Conservation (phyloP, 2,888 invertebrate genomes). For the Trilocha varians region DNA sequence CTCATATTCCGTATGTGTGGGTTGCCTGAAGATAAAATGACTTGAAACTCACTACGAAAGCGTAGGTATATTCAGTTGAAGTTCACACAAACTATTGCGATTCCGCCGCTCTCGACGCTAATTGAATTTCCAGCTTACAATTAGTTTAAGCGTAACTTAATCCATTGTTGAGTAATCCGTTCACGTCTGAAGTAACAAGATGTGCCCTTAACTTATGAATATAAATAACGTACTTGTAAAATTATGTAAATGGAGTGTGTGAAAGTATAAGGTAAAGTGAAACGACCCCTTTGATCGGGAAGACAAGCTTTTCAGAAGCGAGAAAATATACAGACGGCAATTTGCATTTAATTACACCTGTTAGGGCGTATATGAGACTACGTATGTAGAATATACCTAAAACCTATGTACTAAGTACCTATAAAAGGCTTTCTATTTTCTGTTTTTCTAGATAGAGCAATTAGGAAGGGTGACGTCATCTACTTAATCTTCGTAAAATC, state of each 20-base stretch:
- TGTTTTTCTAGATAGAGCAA: too few species aligned
- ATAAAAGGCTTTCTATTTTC: too few species aligned
- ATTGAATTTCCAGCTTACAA: not conserved
- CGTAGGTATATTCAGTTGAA: not conserved
- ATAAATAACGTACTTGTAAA: conserved; percentile 8
- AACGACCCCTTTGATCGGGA: not conserved
- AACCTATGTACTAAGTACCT: too few species aligned
- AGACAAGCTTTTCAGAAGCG: not conserved
- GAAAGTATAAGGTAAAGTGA: conserved; percentile 1
- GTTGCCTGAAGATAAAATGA: too few species aligned
- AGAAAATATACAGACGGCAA: not conserved
- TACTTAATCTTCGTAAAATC: too few species aligned
- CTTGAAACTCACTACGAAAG: not conserved
- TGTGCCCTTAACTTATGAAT: conserved; percentile 7
- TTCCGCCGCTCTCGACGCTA: not conserved
- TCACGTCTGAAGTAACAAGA: not conserved
- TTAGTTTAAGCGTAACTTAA: conserved; percentile 1
- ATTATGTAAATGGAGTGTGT: conserved; percentile 11
- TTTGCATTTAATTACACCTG: too few species aligned
- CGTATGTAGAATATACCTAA: too few species aligned
- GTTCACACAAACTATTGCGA: too few species aligned
- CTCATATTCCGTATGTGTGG: too few species aligned
- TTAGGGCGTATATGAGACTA: too few species aligned
- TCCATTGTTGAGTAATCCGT: conserved; percentile 13
- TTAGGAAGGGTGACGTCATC: too few species aligned